Conservation (phyloP, 1,140 invertebrate genomes). For the Caerostris darwini region DNA sequence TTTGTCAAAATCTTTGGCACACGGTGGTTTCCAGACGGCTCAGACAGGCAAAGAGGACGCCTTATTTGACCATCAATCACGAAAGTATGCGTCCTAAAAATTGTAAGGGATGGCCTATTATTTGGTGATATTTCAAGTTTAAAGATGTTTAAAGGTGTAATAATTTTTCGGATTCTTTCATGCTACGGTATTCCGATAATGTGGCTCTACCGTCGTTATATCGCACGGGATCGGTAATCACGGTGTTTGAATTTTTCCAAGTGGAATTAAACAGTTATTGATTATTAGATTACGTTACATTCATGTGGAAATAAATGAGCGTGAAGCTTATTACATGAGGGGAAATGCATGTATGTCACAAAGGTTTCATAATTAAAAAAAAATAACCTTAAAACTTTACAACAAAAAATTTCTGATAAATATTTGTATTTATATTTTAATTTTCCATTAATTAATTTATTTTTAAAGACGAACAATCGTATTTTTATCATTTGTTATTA, state of each 20-base stretch:
- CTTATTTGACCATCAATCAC: conserved; percentile 43
- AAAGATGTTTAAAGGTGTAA: conserved; percentile 49
- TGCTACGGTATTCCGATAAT: not conserved
- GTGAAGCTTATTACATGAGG: too few species aligned
- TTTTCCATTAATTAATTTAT: too few species aligned
- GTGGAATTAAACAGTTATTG: not conserved
- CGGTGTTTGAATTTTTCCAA: not conserved
- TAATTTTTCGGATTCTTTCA: conserved; percentile 22
- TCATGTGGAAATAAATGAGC: too few species aligned
- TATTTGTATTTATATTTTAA: too few species aligned
- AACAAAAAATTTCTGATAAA: too few species aligned
- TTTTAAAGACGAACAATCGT: too few species aligned
- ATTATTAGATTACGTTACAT: not conserved
- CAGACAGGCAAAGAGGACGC: conserved; percentile 18
- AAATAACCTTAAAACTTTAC: too few species aligned
- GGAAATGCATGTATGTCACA: too few species aligned
- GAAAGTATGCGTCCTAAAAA: conserved; percentile 18
- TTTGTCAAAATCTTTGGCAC: conserved; percentile 36
- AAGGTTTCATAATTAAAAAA: too few species aligned
- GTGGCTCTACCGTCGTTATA: not conserved
- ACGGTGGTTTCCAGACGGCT: conserved; percentile 29
- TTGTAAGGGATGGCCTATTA: conserved; percentile 47
- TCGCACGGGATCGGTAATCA: not conserved
- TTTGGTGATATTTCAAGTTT: conserved; percentile 51
- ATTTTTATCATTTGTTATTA: too few species aligned